These are phyloP conservation scores for Felis catus DNA, from an alignment of 2,113 vertebrate genomes.

Conservation along the genomic window DNA sequence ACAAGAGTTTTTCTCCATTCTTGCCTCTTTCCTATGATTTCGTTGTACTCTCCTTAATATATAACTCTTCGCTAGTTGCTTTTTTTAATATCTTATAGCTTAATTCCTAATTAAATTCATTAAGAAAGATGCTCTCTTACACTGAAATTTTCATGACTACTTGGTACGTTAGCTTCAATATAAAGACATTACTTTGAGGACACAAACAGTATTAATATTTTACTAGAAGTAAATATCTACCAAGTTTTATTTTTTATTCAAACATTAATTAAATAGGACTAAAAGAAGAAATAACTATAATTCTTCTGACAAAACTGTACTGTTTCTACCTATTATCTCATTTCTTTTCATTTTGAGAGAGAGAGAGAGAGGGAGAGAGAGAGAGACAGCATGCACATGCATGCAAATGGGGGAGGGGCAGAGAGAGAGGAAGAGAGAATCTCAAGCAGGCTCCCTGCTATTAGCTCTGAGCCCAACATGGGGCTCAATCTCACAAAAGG, in stretches of 20 bases:
- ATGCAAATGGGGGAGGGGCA: too few relatives aligned
- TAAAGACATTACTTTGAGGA: constrained; percentile 9
- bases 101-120: constrained; percentile 32
- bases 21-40: background rate
- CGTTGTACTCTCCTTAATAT: background rate
- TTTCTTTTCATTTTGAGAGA: background rate
- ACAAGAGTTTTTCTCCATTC: background rate
- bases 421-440: too few relatives aligned
- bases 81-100: background rate
- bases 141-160: background rate
- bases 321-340: background rate
- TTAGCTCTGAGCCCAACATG: too few relatives aligned
- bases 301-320: background rate
- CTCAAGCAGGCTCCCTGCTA: too few relatives aligned
- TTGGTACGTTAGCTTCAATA: background rate
- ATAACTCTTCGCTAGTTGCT: background rate
- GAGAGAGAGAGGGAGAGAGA: too few relatives aligned
- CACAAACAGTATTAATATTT: constrained; percentile 14
- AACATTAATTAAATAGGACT: background rate
- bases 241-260: background rate
- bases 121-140: background rate
- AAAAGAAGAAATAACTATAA: constrained; percentile 33
- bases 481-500: too few relatives aligned
- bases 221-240: constrained; percentile 4
- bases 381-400: too few relatives aligned